Evolutionary conservation across 2,797 vertebrate species (phyloP), one percentile per base, ranked within the genome.

Genomic region (Cossypha polioptera): DNA sequence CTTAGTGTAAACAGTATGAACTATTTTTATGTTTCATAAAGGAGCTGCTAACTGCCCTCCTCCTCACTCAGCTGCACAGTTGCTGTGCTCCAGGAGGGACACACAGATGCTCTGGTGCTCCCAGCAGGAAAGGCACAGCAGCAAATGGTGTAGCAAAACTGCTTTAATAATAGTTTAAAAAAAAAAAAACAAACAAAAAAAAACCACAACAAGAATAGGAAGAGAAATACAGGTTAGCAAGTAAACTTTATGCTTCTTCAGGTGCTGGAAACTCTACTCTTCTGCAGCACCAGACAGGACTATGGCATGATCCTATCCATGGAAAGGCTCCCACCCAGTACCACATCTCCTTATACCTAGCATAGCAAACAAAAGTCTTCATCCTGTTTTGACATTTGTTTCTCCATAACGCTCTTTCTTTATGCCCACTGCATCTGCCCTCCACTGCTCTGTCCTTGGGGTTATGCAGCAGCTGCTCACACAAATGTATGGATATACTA

Each of bases 21-120:
- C 65, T 88, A 87, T 93, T 93, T 92, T 67, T 77, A 24, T 42
- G 55, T 76, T 85, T 75, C 31, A n/a, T 51, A 55, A 73, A 79
- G 43, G 36, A 89, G 2, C 36, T 55, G 53, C 43, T 91, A 73
- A n/a, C 47, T 92, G 12, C 33, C 20, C 29, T 86, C 21, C 69
- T 92, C 36, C 26, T 81, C 47, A 14, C 54, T 81, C 77, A 79
- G 58, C 25, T 68, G 54, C 35, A 43, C n/a, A 8, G 51, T 62
- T 68, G 29, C 21, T 80, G 25, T 50, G 53, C 8, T 7, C n/a
- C 1, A 1, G 33, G 12, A 57, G 31, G 21, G 8, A 7, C 0
- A 0, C 4, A 25, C 47, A 48, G 47, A 48, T 14, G 25, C 24
- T 48, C 24, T 25, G 47, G 47, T 24, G 22, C 15, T 48, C 47